These are phyloP conservation scores for Plotosus lineatus DNA, from an alignment of 2,113 vertebrate species.

Conservation along the genomic window DNA sequence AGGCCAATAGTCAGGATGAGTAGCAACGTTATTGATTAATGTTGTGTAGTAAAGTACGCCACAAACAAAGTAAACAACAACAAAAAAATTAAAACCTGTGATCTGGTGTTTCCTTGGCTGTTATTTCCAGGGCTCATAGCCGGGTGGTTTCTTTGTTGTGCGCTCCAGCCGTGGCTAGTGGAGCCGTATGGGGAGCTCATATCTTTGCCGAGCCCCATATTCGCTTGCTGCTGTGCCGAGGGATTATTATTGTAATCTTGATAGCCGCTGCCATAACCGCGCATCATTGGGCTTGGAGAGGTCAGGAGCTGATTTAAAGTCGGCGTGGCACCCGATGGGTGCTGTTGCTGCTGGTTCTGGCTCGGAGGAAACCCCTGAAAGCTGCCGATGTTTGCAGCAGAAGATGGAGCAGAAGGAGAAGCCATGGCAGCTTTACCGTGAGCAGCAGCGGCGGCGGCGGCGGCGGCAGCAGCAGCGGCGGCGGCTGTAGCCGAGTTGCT, in stretches of 20 bases:
- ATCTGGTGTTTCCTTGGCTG: constrained; percentile 77
- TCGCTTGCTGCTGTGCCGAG: constrained; percentile 65
- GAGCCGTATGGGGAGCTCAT: constrained; percentile 81
- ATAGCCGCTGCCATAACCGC: constrained; percentile 82
- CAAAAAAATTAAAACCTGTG: constrained; percentile 70
- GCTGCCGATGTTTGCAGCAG: constrained; percentile 67
- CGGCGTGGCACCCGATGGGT: constrained; percentile 87
- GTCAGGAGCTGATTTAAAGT: constrained; percentile 90
- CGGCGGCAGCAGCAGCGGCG: constrained; percentile 26
- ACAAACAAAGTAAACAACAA: neutral
- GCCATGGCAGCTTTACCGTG: constrained; percentile 73
- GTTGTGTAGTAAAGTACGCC: neutral
- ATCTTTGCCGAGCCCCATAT: constrained; percentile 82
- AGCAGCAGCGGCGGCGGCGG: constrained; percentile 54
- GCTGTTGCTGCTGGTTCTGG: constrained; percentile 74
- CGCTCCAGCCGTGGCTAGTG: constrained; percentile 81
- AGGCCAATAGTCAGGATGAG: neutral
- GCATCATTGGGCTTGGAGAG: constrained; percentile 89
- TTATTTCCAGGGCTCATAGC: constrained; percentile 82
- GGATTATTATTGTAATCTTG: constrained; percentile 80
- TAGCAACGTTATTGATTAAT: neutral
- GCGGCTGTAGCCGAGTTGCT: constrained; percentile 55
- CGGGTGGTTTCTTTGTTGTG: constrained; percentile 83
- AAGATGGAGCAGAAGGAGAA: constrained; percentile 64
- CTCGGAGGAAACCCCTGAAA: constrained; percentile 84